Evolutionary conservation across 1,140 invertebrate genomes (phyloP).

Genomic region (Drosophila sp.): DNA sequence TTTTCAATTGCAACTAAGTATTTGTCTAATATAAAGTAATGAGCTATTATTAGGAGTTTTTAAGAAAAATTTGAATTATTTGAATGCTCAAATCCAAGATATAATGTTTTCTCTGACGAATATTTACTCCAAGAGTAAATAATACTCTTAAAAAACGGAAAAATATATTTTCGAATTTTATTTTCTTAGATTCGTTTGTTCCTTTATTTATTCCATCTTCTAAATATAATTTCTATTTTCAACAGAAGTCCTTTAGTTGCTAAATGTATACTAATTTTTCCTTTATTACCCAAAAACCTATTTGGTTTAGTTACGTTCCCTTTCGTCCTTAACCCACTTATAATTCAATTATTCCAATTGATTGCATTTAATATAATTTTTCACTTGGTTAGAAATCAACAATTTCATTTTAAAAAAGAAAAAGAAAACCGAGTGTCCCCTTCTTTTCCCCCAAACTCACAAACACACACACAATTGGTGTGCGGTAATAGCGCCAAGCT

Average conservation of each 20-base stretch:
- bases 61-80: no score
- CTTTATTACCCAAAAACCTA: constrained; percentile 10
- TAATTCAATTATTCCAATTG: constrained; percentile 30
- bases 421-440: constrained; percentile 4
- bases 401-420: constrained; percentile 7
- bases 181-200: no score
- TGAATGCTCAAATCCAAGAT: no score
- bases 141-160: no score
- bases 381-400: constrained; percentile 27
- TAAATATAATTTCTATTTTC: neutral
- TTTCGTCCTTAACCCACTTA: constrained; percentile 7
- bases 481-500: neutral
- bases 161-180: no score
- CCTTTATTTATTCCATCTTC: neutral
- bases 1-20: no score
- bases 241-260: neutral
- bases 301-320: constrained; percentile 7
- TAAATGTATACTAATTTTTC: neutral
- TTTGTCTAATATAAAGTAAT: no score
- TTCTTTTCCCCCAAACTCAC: neutral
- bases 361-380: constrained; percentile 44
- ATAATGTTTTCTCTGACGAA: no score
- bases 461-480: neutral
- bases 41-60: no score
- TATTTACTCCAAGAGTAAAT: no score